Percentiles rank a stretch among this genome's conserved stretches.
These are phyloP conservation scores for Ischnus inquisitorius DNA, from an alignment of 2,888 invertebrate species.

Conservation along the genomic window DNA sequence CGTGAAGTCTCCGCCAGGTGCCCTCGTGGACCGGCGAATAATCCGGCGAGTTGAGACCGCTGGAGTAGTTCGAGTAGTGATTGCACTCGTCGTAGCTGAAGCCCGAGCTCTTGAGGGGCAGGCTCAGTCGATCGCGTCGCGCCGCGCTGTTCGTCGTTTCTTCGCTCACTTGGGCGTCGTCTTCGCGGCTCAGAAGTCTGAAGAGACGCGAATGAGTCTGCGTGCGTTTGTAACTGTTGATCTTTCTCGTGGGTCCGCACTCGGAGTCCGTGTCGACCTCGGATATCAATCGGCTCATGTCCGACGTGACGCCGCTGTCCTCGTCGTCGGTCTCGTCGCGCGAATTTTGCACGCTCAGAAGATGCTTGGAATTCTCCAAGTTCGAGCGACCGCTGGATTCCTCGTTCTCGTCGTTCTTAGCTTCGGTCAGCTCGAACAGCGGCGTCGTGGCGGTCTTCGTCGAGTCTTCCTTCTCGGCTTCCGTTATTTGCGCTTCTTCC, in stretches of 20 bases:
- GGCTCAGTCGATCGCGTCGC: conserved; percentile 72
- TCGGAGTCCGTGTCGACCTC: conserved; percentile 89
- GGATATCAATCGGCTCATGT: conserved; percentile 89
- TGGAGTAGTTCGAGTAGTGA: conserved; percentile 82
- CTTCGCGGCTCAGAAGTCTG: conserved; percentile 89
- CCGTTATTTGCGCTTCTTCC: not conserved
- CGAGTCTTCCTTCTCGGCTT: conserved; percentile 48
- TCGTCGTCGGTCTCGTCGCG: conserved; percentile 87
- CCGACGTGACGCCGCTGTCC: conserved; percentile 91
- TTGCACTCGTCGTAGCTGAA: conserved; percentile 83
- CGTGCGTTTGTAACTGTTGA: conserved; percentile 89
- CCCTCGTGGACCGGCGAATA: conserved; percentile 87
- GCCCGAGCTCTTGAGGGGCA: conserved; percentile 72
- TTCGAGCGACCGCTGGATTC: conserved; percentile 47
- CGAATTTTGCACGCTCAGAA: conserved; percentile 76
- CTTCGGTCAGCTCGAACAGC: conserved; percentile 44
- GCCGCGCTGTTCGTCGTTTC: conserved; percentile 63
- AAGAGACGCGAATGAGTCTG: conserved; percentile 91
- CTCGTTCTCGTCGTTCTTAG: conserved; percentile 19
- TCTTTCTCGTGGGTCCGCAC: conserved; percentile 86
- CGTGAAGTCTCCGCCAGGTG: conserved; percentile 58
- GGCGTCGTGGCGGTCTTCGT: conserved; percentile 20
- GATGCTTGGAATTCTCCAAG: conserved; percentile 57
- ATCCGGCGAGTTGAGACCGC: conserved; percentile 84
- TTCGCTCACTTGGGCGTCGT: conserved; percentile 83